Evolutionary conservation across 1,140 invertebrate species (phyloP).

Genomic region (Psilanteris sp.): DNA sequence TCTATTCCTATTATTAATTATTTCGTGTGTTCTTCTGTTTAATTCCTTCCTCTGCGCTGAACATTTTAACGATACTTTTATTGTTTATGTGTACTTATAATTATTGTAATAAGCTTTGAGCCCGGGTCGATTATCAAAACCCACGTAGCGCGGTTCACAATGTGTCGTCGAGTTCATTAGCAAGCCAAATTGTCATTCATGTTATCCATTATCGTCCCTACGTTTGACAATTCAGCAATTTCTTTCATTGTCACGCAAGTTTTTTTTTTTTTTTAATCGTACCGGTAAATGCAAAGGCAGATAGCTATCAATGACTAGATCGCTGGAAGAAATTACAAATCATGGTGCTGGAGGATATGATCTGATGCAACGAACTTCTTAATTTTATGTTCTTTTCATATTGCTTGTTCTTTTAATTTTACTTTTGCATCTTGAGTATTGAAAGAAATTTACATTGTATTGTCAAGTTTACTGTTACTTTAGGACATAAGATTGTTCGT

Average conservation of each 20-base stretch:
- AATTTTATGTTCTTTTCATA: slow-evolving; percentile 12
- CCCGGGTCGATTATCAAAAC: slow-evolving; percentile 60
- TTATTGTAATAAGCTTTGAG: slow-evolving; percentile 78
- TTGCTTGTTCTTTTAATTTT: not conserved
- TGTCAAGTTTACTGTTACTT: slow-evolving; percentile 13
- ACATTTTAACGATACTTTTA: slow-evolving; percentile 33
- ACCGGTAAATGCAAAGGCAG: slow-evolving; percentile 22
- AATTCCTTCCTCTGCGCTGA: slow-evolving; percentile 41
- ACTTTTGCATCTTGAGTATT: not conserved
- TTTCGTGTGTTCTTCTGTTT: slow-evolving; percentile 48
- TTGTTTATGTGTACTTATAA: slow-evolving; percentile 64
- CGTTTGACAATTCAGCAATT: not conserved
- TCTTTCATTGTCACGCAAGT: too few species aligned
- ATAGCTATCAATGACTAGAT: slow-evolving; percentile 43
- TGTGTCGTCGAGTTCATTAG: slow-evolving; percentile 22
- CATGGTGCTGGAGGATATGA: too few species aligned
- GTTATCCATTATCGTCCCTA: too few species aligned
- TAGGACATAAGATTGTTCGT: not conserved
- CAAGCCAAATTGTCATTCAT: slow-evolving; percentile 14
- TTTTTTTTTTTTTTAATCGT: too few species aligned
- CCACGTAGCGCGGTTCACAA: slow-evolving; percentile 32
- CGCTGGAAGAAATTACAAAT: slow-evolving; percentile 30
- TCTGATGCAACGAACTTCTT: too few species aligned
- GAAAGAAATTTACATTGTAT: slow-evolving; percentile 7
- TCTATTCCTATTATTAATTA: slow-evolving; percentile 64